Conservation (phyloP, 2,888 invertebrate species). For the Drosophila imparisetae region DNA sequence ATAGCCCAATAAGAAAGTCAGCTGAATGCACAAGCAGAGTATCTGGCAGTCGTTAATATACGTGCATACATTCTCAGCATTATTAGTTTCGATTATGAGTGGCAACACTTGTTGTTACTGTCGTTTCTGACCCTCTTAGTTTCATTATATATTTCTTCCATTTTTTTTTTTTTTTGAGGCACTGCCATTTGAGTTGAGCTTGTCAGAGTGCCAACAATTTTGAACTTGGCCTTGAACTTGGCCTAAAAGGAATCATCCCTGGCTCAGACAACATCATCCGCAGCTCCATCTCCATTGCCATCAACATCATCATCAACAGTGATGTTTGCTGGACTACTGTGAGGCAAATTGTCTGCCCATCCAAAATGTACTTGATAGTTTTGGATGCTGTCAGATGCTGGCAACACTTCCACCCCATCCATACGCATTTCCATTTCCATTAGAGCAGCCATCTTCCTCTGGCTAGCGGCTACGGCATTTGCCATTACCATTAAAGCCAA, state of each 20-base stretch:
- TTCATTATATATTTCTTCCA: background rate
- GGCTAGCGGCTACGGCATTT: constrained; percentile 40
- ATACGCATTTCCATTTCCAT: constrained; percentile 59
- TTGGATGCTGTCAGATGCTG: constrained; percentile 47
- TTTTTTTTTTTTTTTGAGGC: constrained; percentile 10
- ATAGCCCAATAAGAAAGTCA: background rate
- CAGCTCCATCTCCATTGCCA: constrained; percentile 2
- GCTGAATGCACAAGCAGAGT: constrained; percentile 3
- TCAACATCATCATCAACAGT: constrained; percentile 5
- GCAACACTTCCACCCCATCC: constrained; percentile 15
- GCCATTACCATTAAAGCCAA: constrained; percentile 77
- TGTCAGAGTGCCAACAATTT: constrained; percentile 55
- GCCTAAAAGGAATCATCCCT: constrained; percentile 24
- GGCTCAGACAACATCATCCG: constrained; percentile 8
- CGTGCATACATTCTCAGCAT: background rate
- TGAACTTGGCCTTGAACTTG: constrained; percentile 64
- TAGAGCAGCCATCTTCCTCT: constrained; percentile 52
- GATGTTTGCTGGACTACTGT: constrained; percentile 45
- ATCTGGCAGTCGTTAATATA: constrained; percentile 6
- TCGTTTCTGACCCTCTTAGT: constrained; percentile 28
- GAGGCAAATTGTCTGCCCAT: constrained; percentile 68
- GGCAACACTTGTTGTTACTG: constrained; percentile 25
- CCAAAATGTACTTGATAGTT: constrained; percentile 66
- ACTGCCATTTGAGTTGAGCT: constrained; percentile 34
- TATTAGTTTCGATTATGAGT: constrained; percentile 15